Evolutionary conservation across 2,113 vertebrate species (phyloP).

Genomic region (Asarcornis scutulata): DNA sequence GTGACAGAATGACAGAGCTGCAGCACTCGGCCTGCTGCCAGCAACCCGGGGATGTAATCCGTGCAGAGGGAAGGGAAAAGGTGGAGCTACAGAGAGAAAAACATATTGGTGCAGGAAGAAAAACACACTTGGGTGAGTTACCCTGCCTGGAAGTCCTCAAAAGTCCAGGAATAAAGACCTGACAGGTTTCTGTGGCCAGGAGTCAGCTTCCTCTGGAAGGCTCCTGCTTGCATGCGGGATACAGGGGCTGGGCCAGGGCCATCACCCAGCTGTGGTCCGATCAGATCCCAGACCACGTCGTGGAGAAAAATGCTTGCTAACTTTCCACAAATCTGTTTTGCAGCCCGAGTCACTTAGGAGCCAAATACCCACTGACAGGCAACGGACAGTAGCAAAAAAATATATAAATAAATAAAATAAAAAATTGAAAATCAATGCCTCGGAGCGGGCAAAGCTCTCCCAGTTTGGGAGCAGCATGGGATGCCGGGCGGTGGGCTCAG

Average conservation of each 20-base stretch:
- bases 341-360: neutral
- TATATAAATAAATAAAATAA: neutral
- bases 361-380: neutral
- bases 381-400: neutral
- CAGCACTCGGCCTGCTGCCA: neutral
- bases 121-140: neutral
- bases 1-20: neutral
- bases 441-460: neutral
- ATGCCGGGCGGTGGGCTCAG: neutral
- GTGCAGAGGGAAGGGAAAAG: neutral
- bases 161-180: neutral
- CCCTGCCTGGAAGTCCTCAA: conserved; percentile 31
- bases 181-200: neutral
- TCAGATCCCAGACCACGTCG: neutral
- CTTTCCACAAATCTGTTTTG: neutral
- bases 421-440: neutral
- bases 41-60: neutral
- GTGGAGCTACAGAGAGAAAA: neutral
- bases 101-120: neutral
- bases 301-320: neutral
- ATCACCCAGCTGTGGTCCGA: neutral
- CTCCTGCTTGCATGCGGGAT: neutral
- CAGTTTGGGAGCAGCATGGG: neutral
- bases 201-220: neutral
- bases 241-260: neutral